A percentile compares a stretch with the other conserved stretches of the same genome.
Conservation (phyloP, 2,113 vertebrate species). For the Gobio gobio region DNA sequence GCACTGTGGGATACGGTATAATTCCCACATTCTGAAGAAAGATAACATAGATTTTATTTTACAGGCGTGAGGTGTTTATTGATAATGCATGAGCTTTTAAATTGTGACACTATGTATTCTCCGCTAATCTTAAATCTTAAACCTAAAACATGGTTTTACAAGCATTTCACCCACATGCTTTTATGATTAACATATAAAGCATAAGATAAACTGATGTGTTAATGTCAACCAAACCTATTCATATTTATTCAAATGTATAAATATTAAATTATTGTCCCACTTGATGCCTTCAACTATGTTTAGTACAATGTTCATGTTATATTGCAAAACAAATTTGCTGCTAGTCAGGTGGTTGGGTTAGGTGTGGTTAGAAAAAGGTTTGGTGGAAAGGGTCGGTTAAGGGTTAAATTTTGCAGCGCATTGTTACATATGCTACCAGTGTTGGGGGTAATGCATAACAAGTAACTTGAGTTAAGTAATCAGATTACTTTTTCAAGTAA, state of each 20-base stretch:
- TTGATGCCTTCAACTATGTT: neutral
- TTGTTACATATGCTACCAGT: too few relatives aligned
- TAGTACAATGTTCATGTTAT: neutral
- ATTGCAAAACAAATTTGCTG: neutral
- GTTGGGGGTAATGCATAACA: too few relatives aligned
- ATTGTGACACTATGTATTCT: neutral
- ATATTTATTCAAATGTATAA: too few relatives aligned
- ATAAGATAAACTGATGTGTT: too few relatives aligned
- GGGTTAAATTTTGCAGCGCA: too few relatives aligned
- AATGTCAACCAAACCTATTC: too few relatives aligned
- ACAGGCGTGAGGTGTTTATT: neutral
- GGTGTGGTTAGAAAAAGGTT: neutral
- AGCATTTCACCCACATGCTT: neutral
- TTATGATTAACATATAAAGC: too few relatives aligned
- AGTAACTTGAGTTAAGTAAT: too few relatives aligned
- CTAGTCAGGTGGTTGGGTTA: neutral
- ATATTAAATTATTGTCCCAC: neutral
- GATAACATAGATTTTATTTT: slow-evolving; percentile 28
- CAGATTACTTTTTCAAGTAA: too few relatives aligned
- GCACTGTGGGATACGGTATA: neutral
- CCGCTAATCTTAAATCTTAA: neutral
- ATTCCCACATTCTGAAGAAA: slow-evolving; percentile 8
- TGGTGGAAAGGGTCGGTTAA: too few relatives aligned
- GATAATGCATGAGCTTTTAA: slow-evolving; percentile 15
- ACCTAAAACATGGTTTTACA: neutral